Evolutionary conservation across 2,888 invertebrate genomes (phyloP).

Genomic region (Apeira syringaria): DNA sequence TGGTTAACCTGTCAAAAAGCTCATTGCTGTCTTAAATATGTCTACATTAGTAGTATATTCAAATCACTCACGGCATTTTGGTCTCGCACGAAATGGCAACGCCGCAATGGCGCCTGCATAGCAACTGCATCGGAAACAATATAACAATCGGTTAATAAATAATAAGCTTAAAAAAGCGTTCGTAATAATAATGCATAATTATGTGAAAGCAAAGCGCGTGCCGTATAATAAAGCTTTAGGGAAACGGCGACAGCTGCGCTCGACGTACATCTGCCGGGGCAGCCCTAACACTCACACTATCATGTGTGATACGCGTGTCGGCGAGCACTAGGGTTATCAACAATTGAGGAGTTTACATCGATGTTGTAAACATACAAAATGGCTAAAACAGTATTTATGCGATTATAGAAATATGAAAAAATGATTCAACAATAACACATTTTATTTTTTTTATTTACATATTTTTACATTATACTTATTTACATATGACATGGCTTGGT

Average conservation of each 20-base stretch:
- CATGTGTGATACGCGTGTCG: constrained; percentile 20
- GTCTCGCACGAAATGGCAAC: constrained; percentile 9
- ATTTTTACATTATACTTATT: too few relatives aligned
- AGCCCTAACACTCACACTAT: constrained; percentile 59
- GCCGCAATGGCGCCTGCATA: constrained; percentile 38
- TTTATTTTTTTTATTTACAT: too few relatives aligned
- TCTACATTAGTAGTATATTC: too few relatives aligned
- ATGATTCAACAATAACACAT: too few relatives aligned
- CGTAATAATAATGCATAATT: constrained; percentile 77
- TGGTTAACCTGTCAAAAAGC: too few relatives aligned
- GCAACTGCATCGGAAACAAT: constrained; percentile 67
- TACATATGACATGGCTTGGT: too few relatives aligned
- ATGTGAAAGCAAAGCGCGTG: constrained; percentile 77
- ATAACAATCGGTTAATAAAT: constrained; percentile 53
- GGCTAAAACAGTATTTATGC: too few relatives aligned
- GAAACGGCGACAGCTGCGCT: constrained; percentile 70
- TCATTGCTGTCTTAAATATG: too few relatives aligned
- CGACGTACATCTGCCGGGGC: constrained; percentile 64
- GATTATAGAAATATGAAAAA: too few relatives aligned
- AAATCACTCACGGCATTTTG: constrained; percentile 17
- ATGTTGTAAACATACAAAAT: too few relatives aligned
- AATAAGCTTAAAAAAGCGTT: constrained; percentile 58
- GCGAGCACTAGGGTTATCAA: constrained; percentile 3
- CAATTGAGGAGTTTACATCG: too few relatives aligned
- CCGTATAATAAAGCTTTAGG: constrained; percentile 65